phyloP scores from a whole-genome alignment of 2,888 invertebrate species.

The Chrysina gloriosa region DNA sequence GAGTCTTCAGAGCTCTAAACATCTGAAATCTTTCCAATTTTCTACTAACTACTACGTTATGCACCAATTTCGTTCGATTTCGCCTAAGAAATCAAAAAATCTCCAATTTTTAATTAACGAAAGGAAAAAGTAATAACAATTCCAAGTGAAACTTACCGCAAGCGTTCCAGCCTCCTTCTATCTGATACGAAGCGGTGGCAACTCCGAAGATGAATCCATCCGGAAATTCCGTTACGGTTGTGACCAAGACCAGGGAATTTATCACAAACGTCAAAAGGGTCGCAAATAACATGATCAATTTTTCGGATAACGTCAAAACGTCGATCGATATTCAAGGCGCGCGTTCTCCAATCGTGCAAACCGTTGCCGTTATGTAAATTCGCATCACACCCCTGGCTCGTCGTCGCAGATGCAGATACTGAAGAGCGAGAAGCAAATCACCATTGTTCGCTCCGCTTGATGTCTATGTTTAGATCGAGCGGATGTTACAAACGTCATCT shows the following conservation, averaged over 20 bases:
- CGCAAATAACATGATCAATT: constrained; percentile 17
- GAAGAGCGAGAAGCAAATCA: too few relatives aligned
- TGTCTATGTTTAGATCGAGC: too few relatives aligned
- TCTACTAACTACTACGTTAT: too few relatives aligned
- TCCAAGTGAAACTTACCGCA: constrained; percentile 48
- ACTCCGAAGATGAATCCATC: constrained; percentile 46
- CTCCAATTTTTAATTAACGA: background rate
- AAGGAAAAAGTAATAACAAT: background rate
- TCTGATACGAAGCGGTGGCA: constrained; percentile 53
- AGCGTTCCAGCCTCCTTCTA: constrained; percentile 49
- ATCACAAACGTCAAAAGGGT: constrained; percentile 18
- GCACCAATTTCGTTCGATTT: background rate
- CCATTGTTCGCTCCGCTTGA: too few relatives aligned
- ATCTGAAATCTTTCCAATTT: background rate
- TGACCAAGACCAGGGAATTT: constrained; percentile 3
- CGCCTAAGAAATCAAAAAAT: background rate
- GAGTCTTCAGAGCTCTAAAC: background rate
- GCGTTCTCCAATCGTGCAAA: too few relatives aligned
- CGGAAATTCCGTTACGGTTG: constrained; percentile 32
- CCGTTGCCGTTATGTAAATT: too few relatives aligned
- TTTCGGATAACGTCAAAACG: constrained; percentile 1
- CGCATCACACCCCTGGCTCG: too few relatives aligned
- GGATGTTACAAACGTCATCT: too few relatives aligned
- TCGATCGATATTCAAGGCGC: too few relatives aligned
- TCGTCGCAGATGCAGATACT: too few relatives aligned